A percentile compares a stretch with the other conserved stretches of the same genome.
Evolutionary conservation across 2,113 vertebrate species (phyloP).

Genomic region (Loxodonta africana): DNA sequence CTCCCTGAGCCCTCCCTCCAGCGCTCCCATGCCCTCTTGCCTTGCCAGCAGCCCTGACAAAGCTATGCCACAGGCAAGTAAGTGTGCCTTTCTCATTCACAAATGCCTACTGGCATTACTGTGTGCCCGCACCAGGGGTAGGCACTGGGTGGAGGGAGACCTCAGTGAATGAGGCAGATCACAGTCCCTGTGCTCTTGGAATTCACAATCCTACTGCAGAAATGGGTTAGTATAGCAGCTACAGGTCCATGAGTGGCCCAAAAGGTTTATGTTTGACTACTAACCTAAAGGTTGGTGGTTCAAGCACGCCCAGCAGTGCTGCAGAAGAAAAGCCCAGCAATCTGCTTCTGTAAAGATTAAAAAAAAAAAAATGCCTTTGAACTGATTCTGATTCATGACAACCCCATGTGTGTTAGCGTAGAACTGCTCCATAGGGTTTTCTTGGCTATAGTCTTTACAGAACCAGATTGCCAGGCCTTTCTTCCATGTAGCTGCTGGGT

Average conservation of each 20-base stretch:
- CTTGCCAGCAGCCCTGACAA: not conserved
- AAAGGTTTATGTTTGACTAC: no score
- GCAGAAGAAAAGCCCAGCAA: no score
- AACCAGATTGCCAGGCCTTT: not conserved
- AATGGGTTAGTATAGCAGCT: rapidly evolving
- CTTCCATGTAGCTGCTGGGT: not conserved
- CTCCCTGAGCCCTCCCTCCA: not conserved
- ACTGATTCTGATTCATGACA: not conserved
- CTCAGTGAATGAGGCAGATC: not conserved
- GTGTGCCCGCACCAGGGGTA: rapidly evolving
- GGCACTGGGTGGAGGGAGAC: not conserved
- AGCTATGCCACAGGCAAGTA: not conserved
- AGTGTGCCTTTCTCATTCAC: not conserved
- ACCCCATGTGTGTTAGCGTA: no score
- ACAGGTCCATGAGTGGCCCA: not conserved
- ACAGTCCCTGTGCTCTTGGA: not conserved
- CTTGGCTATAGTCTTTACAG: not conserved
- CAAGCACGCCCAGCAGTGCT: no score
- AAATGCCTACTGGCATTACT: not conserved
- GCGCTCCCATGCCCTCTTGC: rapidly evolving
- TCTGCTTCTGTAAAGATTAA: not conserved
- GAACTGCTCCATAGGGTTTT: no score
- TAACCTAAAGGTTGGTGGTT: no score
- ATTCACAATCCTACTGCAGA: not conserved
- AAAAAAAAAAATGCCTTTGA: not conserved